A percentile compares a stretch with the other conserved stretches of the same genome.
Evolutionary conservation across 64 coral and sea anemone genomes (phyloP).

Genomic region (Anthopleura sola): DNA sequence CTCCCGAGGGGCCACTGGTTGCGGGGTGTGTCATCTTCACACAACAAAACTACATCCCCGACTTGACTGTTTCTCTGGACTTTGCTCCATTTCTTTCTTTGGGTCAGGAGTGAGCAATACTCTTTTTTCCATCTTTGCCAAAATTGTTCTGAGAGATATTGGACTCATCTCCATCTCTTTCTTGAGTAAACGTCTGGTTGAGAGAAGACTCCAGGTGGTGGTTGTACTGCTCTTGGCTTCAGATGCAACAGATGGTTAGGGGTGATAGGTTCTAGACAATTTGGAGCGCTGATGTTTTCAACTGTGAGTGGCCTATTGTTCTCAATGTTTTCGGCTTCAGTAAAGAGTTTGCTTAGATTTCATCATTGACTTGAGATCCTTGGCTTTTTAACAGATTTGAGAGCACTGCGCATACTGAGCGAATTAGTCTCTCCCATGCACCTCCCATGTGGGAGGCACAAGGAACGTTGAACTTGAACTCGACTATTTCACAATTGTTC

Average conservation of each 20-base stretch:
- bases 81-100: slow-evolving; percentile 37
- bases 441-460: slow-evolving; percentile 2
- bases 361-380: neutral
- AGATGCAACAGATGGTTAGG: slow-evolving; percentile 16
- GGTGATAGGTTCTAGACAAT: neutral
- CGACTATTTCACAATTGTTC: too few relatives aligned
- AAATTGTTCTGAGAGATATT: slow-evolving; percentile 22
- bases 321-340: neutral
- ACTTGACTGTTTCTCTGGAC: slow-evolving; percentile 5
- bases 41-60: slow-evolving; percentile 26
- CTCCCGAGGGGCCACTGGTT: slow-evolving; percentile 27
- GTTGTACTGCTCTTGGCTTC: slow-evolving; percentile 1
- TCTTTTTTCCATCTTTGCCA: slow-evolving; percentile 28
- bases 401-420: neutral
- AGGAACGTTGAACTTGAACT: neutral
- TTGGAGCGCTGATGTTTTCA: neutral
- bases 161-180: slow-evolving; percentile 28
- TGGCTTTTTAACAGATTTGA: neutral
- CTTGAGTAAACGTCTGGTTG: slow-evolving; percentile 13
- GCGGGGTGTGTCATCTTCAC: neutral
- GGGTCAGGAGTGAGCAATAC: neutral
- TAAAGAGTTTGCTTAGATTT: neutral
- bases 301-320: neutral
- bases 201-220: slow-evolving; percentile 20
- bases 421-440: neutral